These are phyloP conservation scores for Erpornis zantholeuca DNA, from an alignment of 2,113 vertebrate species.

Conservation along the genomic window DNA sequence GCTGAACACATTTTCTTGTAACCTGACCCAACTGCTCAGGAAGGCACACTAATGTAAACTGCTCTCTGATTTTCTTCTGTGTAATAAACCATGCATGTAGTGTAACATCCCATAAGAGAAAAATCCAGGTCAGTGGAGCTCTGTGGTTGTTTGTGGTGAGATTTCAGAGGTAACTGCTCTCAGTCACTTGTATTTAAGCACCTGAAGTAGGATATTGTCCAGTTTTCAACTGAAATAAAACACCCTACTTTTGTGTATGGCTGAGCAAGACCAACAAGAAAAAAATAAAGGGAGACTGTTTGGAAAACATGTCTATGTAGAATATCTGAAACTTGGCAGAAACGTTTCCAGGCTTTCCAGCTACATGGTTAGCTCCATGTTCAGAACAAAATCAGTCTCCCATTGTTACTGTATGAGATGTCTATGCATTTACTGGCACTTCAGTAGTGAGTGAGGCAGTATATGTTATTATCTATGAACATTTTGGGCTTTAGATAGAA, in stretches of 20 bases:
- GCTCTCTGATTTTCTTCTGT: neutral
- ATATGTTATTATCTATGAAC: neutral
- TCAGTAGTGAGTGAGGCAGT: neutral
- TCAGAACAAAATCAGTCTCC: neutral
- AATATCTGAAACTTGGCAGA: neutral
- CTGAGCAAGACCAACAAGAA: neutral
- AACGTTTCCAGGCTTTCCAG: neutral
- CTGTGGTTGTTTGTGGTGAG: neutral
- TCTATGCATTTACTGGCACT: neutral
- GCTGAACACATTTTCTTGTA: neutral
- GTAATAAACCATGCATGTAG: neutral
- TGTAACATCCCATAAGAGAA: neutral
- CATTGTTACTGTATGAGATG: neutral
- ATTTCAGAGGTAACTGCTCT: neutral
- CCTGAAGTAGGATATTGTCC: neutral
- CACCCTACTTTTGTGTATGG: neutral
- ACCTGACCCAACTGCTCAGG: neutral
- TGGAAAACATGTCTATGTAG: neutral
- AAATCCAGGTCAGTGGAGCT: neutral
- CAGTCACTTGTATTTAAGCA: neutral
- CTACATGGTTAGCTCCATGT: neutral
- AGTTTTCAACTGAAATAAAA: neutral
- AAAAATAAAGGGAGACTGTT: accelerated
- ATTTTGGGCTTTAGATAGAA: neutral
- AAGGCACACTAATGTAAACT: neutral